Evolutionary conservation across 1,140 invertebrate genomes (phyloP).

Genomic region (Leptinotarsa defecta): DNA sequence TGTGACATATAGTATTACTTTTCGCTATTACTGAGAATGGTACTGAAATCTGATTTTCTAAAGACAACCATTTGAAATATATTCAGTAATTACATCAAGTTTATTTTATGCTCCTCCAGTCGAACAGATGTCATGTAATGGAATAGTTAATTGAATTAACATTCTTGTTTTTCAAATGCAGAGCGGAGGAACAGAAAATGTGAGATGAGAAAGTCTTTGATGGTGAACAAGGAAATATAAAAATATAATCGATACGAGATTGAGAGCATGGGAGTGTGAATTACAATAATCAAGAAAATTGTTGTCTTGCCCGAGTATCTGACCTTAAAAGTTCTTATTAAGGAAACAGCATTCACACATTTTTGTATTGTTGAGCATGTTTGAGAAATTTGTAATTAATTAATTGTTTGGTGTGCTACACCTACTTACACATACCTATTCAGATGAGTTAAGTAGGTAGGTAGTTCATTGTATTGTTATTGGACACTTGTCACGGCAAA

Average conservation of each 20-base stretch:
- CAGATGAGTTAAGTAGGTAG: constrained; percentile 1
- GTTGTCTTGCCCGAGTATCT: constrained; percentile 7
- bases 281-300: constrained; percentile 17
- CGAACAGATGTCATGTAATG: no score
- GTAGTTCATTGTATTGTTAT: neutral
- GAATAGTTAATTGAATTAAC: no score
- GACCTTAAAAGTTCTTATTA: constrained; percentile 18
- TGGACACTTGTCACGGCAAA: neutral
- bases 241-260: constrained; percentile 13
- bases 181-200: neutral
- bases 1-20: no score
- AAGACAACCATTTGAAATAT: no score
- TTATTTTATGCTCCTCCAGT: no score
- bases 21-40: no score
- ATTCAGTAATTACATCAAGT: no score
- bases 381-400: constrained; percentile 19
- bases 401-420: neutral
- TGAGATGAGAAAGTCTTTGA: neutral
- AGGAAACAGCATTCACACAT: constrained; percentile 9
- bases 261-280: constrained; percentile 26
- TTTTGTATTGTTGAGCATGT: constrained; percentile 2
- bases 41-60: no score
- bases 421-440: constrained; percentile 11
- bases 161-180: no score
- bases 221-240: constrained; percentile 3